A percentile compares a stretch with the other conserved stretches of the same genome.
phyloP scores from a whole-genome alignment of 2,888 invertebrate genomes.

The Copidosoma aretas region DNA sequence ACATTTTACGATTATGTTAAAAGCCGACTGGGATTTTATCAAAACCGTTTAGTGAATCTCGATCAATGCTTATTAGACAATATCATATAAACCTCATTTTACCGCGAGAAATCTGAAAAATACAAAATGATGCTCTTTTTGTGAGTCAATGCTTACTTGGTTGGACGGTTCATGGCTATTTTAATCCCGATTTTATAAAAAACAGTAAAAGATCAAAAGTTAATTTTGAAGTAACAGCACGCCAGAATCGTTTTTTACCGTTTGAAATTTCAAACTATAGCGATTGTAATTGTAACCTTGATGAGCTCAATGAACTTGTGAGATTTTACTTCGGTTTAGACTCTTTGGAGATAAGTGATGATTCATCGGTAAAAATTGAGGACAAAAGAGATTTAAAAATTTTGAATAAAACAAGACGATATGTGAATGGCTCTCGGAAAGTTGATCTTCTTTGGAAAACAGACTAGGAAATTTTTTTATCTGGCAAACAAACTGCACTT shows the following conservation, averaged over 20 bases:
- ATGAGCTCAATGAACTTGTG: not conserved
- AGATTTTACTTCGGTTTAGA: constrained; percentile 1
- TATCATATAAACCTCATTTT: not conserved
- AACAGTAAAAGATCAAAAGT: not conserved
- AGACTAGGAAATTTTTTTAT: too few relatives aligned
- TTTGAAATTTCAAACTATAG: not conserved
- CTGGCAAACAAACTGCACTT: not conserved
- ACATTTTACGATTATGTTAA: too few relatives aligned
- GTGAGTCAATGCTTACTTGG: not conserved
- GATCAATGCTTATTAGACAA: not conserved
- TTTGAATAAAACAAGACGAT: not conserved
- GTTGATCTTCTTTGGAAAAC: constrained; percentile 7
- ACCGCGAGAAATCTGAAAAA: not conserved
- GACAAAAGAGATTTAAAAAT: not conserved
- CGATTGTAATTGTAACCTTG: too few relatives aligned
- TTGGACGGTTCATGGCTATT: not conserved
- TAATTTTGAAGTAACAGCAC: not conserved
- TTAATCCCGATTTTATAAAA: too few relatives aligned
- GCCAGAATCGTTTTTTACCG: not conserved
- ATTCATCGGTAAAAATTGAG: not conserved
- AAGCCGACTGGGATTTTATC: too few relatives aligned
- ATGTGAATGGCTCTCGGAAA: not conserved
- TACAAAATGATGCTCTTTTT: not conserved
- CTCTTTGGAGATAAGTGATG: not conserved
- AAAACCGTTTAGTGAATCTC: not conserved